Evolutionary conservation across 2,888 invertebrate species (phyloP), one percentile per base, ranked within the genome.

Genomic region (Archips xylosteana): DNA sequence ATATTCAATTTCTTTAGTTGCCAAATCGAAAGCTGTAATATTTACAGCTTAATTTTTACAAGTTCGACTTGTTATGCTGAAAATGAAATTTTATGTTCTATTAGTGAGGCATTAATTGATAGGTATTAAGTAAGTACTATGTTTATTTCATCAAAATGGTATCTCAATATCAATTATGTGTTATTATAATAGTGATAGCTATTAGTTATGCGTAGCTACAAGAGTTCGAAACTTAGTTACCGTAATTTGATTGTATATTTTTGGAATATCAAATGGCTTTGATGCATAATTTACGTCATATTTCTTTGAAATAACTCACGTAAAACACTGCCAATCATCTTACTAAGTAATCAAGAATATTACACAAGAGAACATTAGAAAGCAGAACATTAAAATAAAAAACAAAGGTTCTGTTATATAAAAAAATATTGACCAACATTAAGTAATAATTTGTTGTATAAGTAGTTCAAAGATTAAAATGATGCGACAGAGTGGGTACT

Each of bases 11-110:
- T 69, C 32, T 74, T 74, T 70, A 54, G 74, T 70, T 74, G 74
- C 74, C 74, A 74, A 74, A 74, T 54, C 42, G 13, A 60, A 68
- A 75, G 75, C 78, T 78, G 78, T 78, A 78, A 78, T 76, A 78
- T 77, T 76, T 78, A 78, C 77, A 79, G 78, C 64, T 72, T 49
- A 57, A 51, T 71, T 51, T 34, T 51, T 73, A 70, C 71, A 71
- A 70, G 75, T 60, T 42, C 65, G 71, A 76, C 75, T 75, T 75
- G 75, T 75, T 73, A 47, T 67, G 51, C 70, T 75, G 34, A 61
- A 61, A 66, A 67, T 60, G 3, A n/a, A 61, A 66, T 65, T 23
- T 45, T 66, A 51, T 59, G 54, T 70, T 74, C 61, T 47, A 62
- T 62, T 36, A 73, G 68, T 69, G 68, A 73, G 63, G 39, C 32